Conservation (phyloP, 2,797 vertebrate species). For the Falco columbarius region DNA sequence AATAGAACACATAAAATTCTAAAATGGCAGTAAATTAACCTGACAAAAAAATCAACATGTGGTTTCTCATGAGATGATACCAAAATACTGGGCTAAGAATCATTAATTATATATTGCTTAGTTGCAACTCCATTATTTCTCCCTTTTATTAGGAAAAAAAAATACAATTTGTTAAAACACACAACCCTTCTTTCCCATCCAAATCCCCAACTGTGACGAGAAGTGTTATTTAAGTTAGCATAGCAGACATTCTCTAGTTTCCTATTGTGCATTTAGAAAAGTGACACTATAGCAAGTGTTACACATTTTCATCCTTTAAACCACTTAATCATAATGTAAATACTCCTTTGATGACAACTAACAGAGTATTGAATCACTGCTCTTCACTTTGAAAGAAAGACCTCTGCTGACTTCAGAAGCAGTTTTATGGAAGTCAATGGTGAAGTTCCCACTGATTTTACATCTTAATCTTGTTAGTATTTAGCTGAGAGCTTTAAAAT, state of each 20-base stretch:
- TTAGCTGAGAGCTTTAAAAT: background rate
- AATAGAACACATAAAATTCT: background rate
- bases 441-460: background rate
- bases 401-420: background rate
- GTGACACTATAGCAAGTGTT: background rate
- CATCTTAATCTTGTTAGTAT: background rate
- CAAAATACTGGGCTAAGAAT: background rate
- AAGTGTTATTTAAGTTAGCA: background rate
- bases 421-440: background rate
- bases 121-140: background rate
- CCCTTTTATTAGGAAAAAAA: background rate
- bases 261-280: background rate
- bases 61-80: background rate
- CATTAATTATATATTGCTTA: background rate
- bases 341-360: background rate
- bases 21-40: background rate
- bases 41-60: background rate
- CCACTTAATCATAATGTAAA: background rate
- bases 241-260: background rate
- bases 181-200: background rate
- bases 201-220: background rate
- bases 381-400: background rate
- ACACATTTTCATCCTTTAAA: background rate
- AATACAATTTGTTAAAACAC: background rate
- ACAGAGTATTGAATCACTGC: background rate